phyloP scores from a whole-genome alignment of 2,888 invertebrate species.

The Eustalomyia histrio region DNA sequence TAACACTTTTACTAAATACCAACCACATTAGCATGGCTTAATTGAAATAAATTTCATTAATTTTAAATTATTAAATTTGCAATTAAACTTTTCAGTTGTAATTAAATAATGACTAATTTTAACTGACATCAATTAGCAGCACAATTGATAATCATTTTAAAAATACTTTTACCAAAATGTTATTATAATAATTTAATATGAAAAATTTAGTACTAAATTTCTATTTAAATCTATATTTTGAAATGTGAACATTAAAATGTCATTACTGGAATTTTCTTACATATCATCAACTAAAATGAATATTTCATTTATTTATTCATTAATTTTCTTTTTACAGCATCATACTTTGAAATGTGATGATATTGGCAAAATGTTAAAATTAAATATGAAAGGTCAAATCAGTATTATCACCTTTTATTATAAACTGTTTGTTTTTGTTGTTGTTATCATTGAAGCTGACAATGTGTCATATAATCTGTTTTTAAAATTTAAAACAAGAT shows the following conservation, averaged over 20 bases:
- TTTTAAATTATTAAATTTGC: neutral
- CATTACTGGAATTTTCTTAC: neutral
- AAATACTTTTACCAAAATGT: neutral
- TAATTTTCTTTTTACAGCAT: neutral
- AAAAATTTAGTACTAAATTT: neutral
- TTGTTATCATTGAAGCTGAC: neutral
- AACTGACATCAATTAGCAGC: neutral
- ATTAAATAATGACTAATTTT: neutral
- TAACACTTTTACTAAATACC: neutral
- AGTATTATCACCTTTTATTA: neutral
- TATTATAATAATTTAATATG: neutral
- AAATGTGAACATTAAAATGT: no score
- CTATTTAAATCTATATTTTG: neutral
- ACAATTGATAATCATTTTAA: neutral
- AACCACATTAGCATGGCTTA: neutral
- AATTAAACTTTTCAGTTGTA: neutral
- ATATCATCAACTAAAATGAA: neutral
- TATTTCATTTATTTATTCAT: conserved; percentile 29
- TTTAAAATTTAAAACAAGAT: neutral
- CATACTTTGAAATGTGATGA: conserved; percentile 2
- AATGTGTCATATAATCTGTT: neutral
- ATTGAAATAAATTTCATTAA: neutral
- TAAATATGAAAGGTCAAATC: neutral
- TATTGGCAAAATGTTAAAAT: neutral
- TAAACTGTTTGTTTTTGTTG: neutral